phyloP scores from a whole-genome alignment of 1,140 invertebrate genomes.

The Platyscapa corneri region DNA sequence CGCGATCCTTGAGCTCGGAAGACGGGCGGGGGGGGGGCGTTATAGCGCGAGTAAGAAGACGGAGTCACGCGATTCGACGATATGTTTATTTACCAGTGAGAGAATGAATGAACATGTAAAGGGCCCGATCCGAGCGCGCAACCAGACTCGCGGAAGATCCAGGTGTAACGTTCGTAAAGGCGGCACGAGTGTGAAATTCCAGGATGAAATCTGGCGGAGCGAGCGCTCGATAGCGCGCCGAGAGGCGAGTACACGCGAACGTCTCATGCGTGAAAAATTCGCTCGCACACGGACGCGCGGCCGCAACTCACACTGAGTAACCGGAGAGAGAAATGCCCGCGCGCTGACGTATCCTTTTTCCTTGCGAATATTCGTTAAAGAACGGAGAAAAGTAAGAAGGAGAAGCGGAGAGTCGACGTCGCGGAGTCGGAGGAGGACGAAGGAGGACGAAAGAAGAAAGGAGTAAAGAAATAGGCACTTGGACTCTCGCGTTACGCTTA shows the following conservation, averaged over 20 bases:
- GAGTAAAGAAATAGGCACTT: not conserved
- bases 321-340: conserved; percentile 8
- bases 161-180: no score
- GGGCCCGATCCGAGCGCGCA: no score
- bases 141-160: no score
- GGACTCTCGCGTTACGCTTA: conserved; percentile 17
- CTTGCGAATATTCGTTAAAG: not conserved
- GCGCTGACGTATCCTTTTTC: conserved; percentile 27
- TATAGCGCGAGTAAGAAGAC: no score
- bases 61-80: no score
- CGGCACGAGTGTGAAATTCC: conserved; percentile 9
- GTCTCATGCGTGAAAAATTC: conserved; percentile 37
- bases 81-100: no score
- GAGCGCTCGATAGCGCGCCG: not conserved
- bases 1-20: no score
- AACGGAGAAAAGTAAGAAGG: not conserved
- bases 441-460: conserved; percentile 11
- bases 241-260: conserved; percentile 8
- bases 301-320: not conserved
- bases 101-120: no score
- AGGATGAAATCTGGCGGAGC: not conserved
- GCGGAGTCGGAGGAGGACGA: not conserved
- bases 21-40: no score
- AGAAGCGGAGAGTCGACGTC: not conserved
- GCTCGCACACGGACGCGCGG: not conserved